Evolutionary conservation across 2,888 invertebrate genomes (phyloP), one percentile per base, ranked within the genome.

Genomic region (Zelleria hepariella): DNA sequence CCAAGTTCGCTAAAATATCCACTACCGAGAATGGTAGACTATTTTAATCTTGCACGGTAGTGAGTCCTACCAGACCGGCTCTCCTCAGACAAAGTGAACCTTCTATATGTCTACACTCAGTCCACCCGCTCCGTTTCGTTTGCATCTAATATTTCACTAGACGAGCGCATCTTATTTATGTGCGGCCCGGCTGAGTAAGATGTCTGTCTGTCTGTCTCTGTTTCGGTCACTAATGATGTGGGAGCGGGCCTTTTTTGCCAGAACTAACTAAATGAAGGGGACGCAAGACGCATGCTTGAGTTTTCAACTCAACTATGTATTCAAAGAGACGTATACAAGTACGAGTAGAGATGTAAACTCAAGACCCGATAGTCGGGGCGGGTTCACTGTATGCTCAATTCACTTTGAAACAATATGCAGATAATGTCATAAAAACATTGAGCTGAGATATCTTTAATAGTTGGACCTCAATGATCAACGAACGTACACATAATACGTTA

Each of bases 121-220:
- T n/a, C 10, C 15, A 42, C 3, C 15, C 32, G 32, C 15, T 42
- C 32, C 15, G 32, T 42, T 69, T 68, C 68, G 71, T 80, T 80
- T 81, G 82, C 84, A 86, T 86, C 79, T 84, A 82, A 84, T 84
- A 82, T 82, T 82, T 84, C 77, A 79, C 76, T 74, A 72, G 73
- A 66, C 63, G 59, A 66, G 72, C 68, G 74, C 78, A 77, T 84
- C 83, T 82, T 82, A 77, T 85, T 84, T 82, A 82, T 86, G 69
- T 73, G 67, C 67, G 62, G 64, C 62, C 48, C 67, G 63, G 70
- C 69, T 77, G 86, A 88, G 77, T 84, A 80, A 88, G 79, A 78
- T 73, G 78, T 58, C 58, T 86, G 78, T 75, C 80, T 79, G 80
- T 84, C 82, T 69, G 67, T 68, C 67, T 62, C 64, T 75, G 77